Base-by-base conservation (phyloP, 1,140 invertebrate genomes). In the Ceratosolen solmsi region DNA sequence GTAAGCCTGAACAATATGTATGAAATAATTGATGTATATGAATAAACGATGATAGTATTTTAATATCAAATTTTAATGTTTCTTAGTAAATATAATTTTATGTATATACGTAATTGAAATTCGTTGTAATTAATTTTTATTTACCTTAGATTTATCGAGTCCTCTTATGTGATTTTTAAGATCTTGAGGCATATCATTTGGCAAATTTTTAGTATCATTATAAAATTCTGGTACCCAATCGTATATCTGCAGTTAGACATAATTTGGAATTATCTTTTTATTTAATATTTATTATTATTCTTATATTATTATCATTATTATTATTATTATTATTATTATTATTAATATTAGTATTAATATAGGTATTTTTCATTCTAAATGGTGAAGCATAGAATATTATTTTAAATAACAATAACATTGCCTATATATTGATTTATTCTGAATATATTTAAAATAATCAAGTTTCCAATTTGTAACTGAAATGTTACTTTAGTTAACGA, bases 191-290 rank as follows among this genome's bases (percentile, higher is more conserved):
- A 97, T 96, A 0, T 94, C 93, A 0, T 87, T 80, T 0, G 95
- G 95, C 73, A 96, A 86, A 78, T 94, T 87, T 0, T 90, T 85
- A 0, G 92, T 87, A 75, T 94, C 91, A 74, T 95, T 94, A 84
- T 94, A 96, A 85, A 93, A 95, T 9, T 96, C 93, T 0, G 96
- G 96, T 78, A 92, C 85, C 95, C 96, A 98, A 82, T 94, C 94
- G 80, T 91, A 94, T 89, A 94, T 94, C 92, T 93, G 82, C 9
- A 46, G 86, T 68, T 20, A 38, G 13, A 68, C 8, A 46, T 46
- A 46, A 46, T 46, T 46, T 13, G 13, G n/a, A n/a, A n/a, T n/a
- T n/a, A n/a, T n/a, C n/a, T n/a, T n/a, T n/a, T n/a, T n/a, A n/a
- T n/a, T 46, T 13, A 5, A 46, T 46, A 46, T 46, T 46, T 13